phyloP scores from a whole-genome alignment of 2,113 vertebrate genomes.

The Salvelinus alpinus region DNA sequence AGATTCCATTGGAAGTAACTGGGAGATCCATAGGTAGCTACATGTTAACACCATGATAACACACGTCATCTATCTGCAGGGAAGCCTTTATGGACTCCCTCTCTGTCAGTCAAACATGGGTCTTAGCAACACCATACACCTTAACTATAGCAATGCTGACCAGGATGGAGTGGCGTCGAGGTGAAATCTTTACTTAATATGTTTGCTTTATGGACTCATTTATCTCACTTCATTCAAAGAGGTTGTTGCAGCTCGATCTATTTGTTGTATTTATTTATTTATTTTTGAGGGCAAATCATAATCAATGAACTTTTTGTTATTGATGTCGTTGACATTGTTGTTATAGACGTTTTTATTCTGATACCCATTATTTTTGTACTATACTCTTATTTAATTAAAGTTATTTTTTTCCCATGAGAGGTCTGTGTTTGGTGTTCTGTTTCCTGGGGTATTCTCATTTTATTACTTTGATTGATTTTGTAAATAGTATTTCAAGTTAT shows the following conservation, averaged over 20 bases:
- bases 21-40: neutral
- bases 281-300: slow-evolving; percentile 13
- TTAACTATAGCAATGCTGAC: neutral
- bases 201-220: neutral
- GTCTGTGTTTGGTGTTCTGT: neutral
- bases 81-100: neutral
- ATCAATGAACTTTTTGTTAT: slow-evolving; percentile 4
- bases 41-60: neutral
- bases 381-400: neutral
- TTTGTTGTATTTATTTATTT: slow-evolving; percentile 8
- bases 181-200: neutral
- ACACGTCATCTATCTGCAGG: neutral
- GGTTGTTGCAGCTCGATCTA: slow-evolving; percentile 3
- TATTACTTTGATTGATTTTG: slow-evolving; percentile 8
- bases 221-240: neutral
- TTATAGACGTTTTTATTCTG: neutral
- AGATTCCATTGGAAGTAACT: neutral
- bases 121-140: neutral
- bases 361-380: slow-evolving; percentile 12
- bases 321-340: slow-evolving; percentile 5
- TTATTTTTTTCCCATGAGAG: neutral
- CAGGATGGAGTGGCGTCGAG: neutral
- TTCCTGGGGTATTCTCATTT: slow-evolving; percentile 13
- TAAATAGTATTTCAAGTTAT: slow-evolving; percentile 36
- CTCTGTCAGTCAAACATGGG: neutral